These are phyloP conservation scores for Hydra vulgaris DNA, from an alignment of 30 jellyfish, hydroid and myxozoan genomes.

Conservation along the genomic window DNA sequence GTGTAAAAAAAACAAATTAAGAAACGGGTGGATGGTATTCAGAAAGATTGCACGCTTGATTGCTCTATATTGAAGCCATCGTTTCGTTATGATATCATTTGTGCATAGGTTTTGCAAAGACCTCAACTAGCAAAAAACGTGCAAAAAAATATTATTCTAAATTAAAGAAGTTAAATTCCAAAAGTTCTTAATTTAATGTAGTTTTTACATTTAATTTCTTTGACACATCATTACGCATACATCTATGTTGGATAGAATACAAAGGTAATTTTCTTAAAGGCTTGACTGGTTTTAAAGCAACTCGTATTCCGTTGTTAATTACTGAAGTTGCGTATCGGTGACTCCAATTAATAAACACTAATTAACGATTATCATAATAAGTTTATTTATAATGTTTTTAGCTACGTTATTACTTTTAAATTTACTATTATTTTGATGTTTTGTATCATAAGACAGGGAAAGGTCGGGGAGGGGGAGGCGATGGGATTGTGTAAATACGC, in stretches of 20 bases:
- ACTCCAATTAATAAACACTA: too few species aligned
- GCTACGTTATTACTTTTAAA: too few species aligned
- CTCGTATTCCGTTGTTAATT: neutral
- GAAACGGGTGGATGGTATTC: neutral
- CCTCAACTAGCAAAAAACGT: neutral
- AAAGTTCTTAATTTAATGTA: neutral
- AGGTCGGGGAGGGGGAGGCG: too few species aligned
- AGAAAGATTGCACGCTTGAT: neutral
- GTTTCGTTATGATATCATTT: neutral
- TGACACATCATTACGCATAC: neutral
- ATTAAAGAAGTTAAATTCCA: neutral
- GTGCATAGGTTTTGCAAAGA: neutral
- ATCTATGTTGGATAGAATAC: neutral
- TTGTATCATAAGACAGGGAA: too few species aligned
- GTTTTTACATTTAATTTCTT: neutral
- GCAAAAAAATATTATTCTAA: neutral
- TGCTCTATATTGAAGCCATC: neutral
- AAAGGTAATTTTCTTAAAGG: neutral
- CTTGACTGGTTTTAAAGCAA: neutral
- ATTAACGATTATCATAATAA: too few species aligned
- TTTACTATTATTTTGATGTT: too few species aligned
- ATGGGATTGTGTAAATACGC: too few species aligned
- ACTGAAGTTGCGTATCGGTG: too few species aligned
- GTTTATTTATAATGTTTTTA: too few species aligned
- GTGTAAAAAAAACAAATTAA: neutral